Evolutionary conservation across 2,113 vertebrate genomes (phyloP), one percentile per base, ranked within the genome.

Genomic region (Nothobranchius kuhntae): DNA sequence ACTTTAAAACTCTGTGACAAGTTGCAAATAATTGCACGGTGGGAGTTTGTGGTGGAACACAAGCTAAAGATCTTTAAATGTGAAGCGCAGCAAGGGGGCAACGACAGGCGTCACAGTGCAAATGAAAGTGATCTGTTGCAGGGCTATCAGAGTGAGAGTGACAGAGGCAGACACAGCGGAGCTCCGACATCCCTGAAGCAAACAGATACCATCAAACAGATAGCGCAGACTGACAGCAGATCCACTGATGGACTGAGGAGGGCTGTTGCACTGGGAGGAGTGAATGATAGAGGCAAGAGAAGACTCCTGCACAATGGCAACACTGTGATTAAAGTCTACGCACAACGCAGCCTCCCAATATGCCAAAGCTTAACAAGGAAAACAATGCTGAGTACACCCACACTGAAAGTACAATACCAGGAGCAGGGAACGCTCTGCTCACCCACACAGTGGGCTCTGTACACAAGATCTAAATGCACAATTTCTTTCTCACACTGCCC

Each of bases 361-460:
- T 68, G 80, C 47, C 70, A 69, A 55, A 60, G 78, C 80, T 59
- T 67, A 77, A 72, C 68, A 72, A 64, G 40, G 68, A 58, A 75
- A 82, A 89, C 82, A 82, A 82, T 68, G 65, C 65, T 46, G 69
- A 3, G 50, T 60, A 84, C 80, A 65, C 87, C 82, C 81, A 89
- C 83, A 51, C 79, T 30, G 15, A 15, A 21, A 70, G n/a, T 63
- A 68, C 68, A 53, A 74, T 79, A 78, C 63, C 47, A 66, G 66
- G 58, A 86, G 47, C 58, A 79, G 68, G 71, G 75, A 68, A 79
- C 58, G 73, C 76, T 83, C 2, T 50, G 59, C 57, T 83, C 89
- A 72, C 74, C 82, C 87, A 86, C 89, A 81, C 84, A 80, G 66
- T 54, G 58, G 65, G 80, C 67, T 84, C 81, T 79, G 75, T 64